Conservation (phyloP, 2,888 invertebrate genomes). For the Lasioglossum pauxillum region DNA sequence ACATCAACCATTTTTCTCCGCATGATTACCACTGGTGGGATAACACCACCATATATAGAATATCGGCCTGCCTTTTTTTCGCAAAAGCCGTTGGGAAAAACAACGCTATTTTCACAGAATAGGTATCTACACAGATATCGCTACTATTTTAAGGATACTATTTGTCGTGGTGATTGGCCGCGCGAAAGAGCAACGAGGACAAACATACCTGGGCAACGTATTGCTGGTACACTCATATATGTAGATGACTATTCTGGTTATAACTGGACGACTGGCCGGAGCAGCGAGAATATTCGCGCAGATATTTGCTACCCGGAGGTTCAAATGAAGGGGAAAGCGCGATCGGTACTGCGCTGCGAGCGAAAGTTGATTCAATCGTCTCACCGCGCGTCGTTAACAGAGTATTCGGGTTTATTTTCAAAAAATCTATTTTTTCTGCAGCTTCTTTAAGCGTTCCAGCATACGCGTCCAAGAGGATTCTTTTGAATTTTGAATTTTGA, state of each 20-base stretch:
- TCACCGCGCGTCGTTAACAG: not conserved
- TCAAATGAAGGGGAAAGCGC: not conserved
- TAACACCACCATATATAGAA: not conserved
- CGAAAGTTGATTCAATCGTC: not conserved
- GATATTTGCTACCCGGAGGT: not conserved
- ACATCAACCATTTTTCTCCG: not conserved
- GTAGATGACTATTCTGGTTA: not conserved
- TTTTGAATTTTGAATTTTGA: too few species aligned
- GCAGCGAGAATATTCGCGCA: not conserved
- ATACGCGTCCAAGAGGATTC: too few species aligned
- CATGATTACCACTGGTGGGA: not conserved
- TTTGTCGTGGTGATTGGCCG: too few species aligned
- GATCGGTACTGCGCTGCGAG: too few species aligned
- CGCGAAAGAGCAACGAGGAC: constrained; percentile 10
- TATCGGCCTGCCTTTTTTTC: not conserved
- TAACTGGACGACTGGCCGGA: not conserved
- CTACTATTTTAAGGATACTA: constrained; percentile 21
- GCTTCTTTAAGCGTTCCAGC: too few species aligned
- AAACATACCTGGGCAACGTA: constrained; percentile 15
- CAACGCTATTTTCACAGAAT: not conserved
- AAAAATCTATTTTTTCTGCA: too few species aligned
- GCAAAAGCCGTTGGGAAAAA: not conserved
- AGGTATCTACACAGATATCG: too few species aligned
- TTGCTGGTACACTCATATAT: not conserved
- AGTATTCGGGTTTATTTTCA: too few species aligned